Base-by-base conservation (phyloP, 2,797 vertebrate genomes). In the Euphonia xanthogaster region DNA sequence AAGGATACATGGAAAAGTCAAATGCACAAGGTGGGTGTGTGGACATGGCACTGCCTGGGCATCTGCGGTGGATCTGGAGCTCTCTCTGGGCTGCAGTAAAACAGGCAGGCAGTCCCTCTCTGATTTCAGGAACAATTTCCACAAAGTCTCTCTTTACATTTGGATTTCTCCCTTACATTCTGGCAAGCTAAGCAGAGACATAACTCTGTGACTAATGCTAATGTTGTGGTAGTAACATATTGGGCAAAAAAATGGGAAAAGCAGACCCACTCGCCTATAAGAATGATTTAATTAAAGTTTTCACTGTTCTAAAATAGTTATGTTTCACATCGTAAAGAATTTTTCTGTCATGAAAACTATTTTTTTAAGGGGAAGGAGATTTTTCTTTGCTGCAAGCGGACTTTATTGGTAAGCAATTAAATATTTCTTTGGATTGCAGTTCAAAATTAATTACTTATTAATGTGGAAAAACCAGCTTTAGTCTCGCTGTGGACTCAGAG, bases 251-350 rank as follows among this genome's bases (percentile, higher is more conserved):
- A 91, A 93, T 90, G 90, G 66, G 75, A 96, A 95, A 96, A 94
- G 44, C 92, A 95, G 92, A 88, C 78, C 58, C 45, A 44, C 75
- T 88, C 73, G 63, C 77, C 60, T 50, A 0, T 68, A 87, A 94
- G 92, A 92, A 87, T 93, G 58, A 94, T 94, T 97, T 95, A 96
- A 96, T 96, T 96, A 57, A 93, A 94, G 84, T 95, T 95, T 96
- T 88, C 78, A 71, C 84, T 94, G 39, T 79, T 97, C 79, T 73
- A 80, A 95, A 90, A 62, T 70, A 95, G 96, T 90, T 94, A 80
- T 47, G 55, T 90, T 91, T 93, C 94, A 97, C 92, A 86, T 94
- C 54, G 62, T 96, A 86, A 95, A 73, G 76, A 86, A 86, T 10
- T 31, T 91, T 78, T 90, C 77, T 93, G 87, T 73, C 70, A 66